Base-by-base conservation (phyloP, 2,797 vertebrate genomes). In the Halcyon badia region DNA sequence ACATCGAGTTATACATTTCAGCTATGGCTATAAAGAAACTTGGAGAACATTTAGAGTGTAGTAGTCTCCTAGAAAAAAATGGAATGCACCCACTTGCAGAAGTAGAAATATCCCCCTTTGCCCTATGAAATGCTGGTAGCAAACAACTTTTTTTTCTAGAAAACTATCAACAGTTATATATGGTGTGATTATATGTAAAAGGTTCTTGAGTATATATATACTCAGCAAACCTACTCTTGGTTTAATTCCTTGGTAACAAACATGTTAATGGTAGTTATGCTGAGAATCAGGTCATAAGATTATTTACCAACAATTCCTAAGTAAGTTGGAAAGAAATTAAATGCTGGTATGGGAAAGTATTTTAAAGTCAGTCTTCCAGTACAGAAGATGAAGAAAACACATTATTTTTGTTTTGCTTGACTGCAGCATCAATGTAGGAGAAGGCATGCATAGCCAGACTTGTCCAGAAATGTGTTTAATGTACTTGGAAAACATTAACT, bases 401-500 rank as follows among this genome's bases (percentile, higher is more conserved):
- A 9, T 80, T 92, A 13, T 60, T 95, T 96, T 95, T 90, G 79
- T 96, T 96, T 79, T 28, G 49, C 91, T 88, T 93, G 91, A 58
- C 90, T 95, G 79, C 90, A 83, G 17, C 0, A 0, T 83, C 92
- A 69, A 31, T 62, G 70, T 70, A 61, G 46, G 57, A 86, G 86
- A 60, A 77, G 78, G 83, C 86, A 94, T 81, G 94, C 91, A 49
- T 95, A 92, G 84, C 90, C 31, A 73, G 30, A 56, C 73, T 79
- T 92, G 90, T 51, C 81, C 35, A 87, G 77, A 96, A 93, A 48
- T 58, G 56, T 83, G 49, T 88, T 93, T 83, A 88, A 90, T 46
- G 39, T 82, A 41, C 56, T 89, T 92, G 66, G 80, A 87, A 96
- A 94, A 94, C 39, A 93, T 96, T 96, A 97, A 96, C 90, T 95